Conservation (phyloP, 1,140 invertebrate species). For the Lucilia sericata region DNA sequence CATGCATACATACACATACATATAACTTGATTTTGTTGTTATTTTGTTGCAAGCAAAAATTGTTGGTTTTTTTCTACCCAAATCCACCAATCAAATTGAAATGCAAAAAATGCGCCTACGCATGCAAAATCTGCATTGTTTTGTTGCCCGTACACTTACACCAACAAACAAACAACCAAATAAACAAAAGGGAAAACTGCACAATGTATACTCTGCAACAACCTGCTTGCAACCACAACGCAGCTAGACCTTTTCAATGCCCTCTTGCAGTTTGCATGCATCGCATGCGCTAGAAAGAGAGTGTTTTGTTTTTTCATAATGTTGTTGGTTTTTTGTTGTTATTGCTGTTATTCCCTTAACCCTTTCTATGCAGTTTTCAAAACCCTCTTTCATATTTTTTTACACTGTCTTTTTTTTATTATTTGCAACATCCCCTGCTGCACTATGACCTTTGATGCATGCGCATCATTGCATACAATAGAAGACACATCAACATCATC, state of each 20-base stretch:
- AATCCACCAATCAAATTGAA: background rate
- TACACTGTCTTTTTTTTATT: background rate
- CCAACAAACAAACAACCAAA: background rate
- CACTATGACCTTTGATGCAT: slow-evolving; percentile 15
- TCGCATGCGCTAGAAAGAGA: background rate
- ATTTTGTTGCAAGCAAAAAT: background rate
- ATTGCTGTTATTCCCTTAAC: too few relatives aligned
- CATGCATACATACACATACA: too few relatives aligned
- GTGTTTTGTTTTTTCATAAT: background rate
- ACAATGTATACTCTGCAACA: background rate
- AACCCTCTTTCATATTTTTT: too few relatives aligned
- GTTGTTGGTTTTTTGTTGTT: background rate
- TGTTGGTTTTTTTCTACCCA: too few relatives aligned
- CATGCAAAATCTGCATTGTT: slow-evolving; percentile 16
- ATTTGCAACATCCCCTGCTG: slow-evolving; percentile 8
- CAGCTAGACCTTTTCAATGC: background rate
- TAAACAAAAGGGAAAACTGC: too few relatives aligned
- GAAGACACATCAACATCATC: too few relatives aligned
- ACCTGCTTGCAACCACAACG: background rate
- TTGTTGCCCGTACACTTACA: background rate
- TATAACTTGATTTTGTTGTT: too few relatives aligned
- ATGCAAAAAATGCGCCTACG: slow-evolving; percentile 13
- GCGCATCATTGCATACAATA: slow-evolving; percentile 1
- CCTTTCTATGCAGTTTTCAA: too few relatives aligned
- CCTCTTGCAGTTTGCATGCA: background rate